These are phyloP conservation scores for Heterotilapia buettikoferi DNA, from an alignment of 2,113 vertebrate genomes.

Conservation along the genomic window DNA sequence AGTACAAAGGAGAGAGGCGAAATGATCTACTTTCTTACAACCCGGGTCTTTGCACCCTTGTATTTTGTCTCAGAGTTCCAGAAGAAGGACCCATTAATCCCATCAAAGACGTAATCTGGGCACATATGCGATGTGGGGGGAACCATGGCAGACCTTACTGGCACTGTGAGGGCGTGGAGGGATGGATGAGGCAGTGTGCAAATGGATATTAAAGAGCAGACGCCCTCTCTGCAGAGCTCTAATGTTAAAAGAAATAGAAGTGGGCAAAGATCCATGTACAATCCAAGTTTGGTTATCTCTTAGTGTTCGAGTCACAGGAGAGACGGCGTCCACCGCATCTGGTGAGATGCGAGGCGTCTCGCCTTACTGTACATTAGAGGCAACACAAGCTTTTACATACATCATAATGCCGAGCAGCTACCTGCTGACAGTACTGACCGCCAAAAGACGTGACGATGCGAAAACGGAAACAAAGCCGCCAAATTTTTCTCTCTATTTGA, in stretches of 20 bases:
- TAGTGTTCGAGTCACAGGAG: constrained; percentile 20
- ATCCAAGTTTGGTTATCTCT: neutral
- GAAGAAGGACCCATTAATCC: neutral
- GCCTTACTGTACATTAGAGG: neutral
- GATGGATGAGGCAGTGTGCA: constrained; percentile 16
- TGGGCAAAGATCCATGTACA: neutral
- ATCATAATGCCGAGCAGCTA: neutral
- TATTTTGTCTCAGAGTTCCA: neutral
- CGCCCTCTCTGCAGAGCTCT: neutral
- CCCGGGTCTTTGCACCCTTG: neutral
- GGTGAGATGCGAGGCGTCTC: neutral
- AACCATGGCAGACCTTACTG: neutral
- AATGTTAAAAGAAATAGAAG: neutral
- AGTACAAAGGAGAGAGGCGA: neutral
- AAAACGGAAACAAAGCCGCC: neutral
- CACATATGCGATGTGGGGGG: neutral
- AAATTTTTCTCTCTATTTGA: neutral
- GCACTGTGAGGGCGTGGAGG: neutral
- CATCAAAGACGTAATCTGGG: neutral
- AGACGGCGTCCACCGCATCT: neutral
- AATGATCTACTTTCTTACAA: neutral
- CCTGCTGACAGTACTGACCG: neutral
- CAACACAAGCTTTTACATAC: neutral
- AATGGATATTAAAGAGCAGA: neutral
- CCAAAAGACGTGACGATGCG: neutral